Evolutionary conservation across 2,888 invertebrate genomes (phyloP).

Genomic region (Drosophila mayaguana): DNA sequence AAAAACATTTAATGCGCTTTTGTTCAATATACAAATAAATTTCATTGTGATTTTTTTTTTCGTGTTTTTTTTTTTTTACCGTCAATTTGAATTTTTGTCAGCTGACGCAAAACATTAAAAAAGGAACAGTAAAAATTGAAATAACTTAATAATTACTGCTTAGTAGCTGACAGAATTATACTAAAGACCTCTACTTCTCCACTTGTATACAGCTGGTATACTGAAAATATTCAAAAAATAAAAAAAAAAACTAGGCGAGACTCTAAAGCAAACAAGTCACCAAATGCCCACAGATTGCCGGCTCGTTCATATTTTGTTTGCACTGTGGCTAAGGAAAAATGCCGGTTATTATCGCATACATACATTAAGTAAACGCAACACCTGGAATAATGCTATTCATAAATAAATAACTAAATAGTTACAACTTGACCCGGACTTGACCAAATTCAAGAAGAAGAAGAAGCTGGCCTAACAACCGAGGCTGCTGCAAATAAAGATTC

Average conservation of each 20-base stretch:
- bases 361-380: conserved; percentile 17
- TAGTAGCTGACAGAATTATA: conserved; percentile 26
- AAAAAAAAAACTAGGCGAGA: conserved; percentile 32
- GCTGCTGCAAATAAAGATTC: not conserved
- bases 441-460: not conserved
- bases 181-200: not conserved
- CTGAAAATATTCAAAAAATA: conserved; percentile 3
- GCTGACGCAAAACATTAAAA: conserved; percentile 40
- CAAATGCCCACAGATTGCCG: conserved; percentile 13
- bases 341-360: conserved; percentile 36
- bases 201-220: not conserved
- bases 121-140: conserved; percentile 12
- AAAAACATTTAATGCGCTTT: conserved; percentile 22
- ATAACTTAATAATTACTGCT: conserved; percentile 19
- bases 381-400: conserved; percentile 16
- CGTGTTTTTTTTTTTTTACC: conserved; percentile 1
- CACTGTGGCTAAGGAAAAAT: conserved; percentile 13
- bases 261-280: conserved; percentile 18
- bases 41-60: not conserved
- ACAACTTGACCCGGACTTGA: conserved; percentile 39
- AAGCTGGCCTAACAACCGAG: not conserved
- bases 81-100: conserved; percentile 38
- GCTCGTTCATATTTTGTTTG: conserved; percentile 26
- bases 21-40: conserved; percentile 19
- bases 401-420: conserved; percentile 15